Evolutionary conservation across 2,797 vertebrate species (phyloP).

Genomic region (Tapirus indicus): DNA sequence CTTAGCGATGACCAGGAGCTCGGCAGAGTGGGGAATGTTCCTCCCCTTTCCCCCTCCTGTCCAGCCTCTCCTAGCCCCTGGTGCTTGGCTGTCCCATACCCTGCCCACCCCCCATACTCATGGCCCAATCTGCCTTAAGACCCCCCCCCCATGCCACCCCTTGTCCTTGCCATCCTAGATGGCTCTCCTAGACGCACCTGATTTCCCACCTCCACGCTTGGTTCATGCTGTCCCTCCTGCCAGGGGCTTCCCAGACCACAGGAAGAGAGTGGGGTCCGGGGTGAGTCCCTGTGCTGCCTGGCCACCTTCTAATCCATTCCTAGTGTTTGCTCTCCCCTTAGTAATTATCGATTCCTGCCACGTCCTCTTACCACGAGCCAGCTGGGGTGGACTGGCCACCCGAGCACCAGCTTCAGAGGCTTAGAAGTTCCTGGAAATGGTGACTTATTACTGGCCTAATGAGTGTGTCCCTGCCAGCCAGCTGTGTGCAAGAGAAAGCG

Average conservation of each 20-base stretch:
- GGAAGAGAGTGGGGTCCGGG: neutral
- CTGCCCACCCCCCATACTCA: rapidly evolving
- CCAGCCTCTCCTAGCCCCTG: neutral
- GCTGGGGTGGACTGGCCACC: neutral
- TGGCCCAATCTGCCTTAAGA: neutral
- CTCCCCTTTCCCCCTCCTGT: rapidly evolving
- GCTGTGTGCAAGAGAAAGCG: neutral
- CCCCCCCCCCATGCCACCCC: no score
- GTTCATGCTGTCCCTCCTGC: neutral
- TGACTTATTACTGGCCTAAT: slow-evolving; percentile 7
- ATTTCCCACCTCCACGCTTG: no score
- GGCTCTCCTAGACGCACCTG: neutral
- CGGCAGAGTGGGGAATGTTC: neutral
- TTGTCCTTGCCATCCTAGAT: neutral
- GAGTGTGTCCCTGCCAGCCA: neutral
- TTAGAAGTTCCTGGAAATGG: slow-evolving; percentile 70
- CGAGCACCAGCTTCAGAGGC: neutral
- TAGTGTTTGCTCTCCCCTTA: slow-evolving; percentile 57
- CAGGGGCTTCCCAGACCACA: neutral
- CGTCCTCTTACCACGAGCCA: neutral
- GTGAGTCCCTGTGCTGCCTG: neutral
- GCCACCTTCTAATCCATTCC: neutral
- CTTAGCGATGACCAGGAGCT: neutral
- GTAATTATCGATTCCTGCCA: neutral
- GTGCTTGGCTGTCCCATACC: neutral